Conservation (phyloP, 2,797 vertebrate species). For the Pseudotriccus pelzelni region DNA sequence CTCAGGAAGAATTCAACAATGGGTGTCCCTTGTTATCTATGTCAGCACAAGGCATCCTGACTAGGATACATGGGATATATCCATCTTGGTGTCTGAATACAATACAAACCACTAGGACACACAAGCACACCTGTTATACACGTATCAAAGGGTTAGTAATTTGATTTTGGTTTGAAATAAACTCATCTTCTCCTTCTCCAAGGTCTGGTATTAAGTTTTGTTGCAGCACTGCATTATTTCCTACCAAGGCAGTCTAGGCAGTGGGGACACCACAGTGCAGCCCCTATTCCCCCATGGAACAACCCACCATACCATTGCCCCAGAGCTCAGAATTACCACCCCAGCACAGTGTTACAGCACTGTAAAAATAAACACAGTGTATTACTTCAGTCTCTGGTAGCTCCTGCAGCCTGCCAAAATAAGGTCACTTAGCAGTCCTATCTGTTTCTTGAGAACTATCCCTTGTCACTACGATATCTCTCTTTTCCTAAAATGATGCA, state of each 20-base stretch:
- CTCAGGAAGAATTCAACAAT: neutral
- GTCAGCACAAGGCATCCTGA: neutral
- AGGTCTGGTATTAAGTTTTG: neutral
- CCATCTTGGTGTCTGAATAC: neutral
- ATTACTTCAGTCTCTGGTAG: neutral
- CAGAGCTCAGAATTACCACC: neutral
- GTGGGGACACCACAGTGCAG: neutral
- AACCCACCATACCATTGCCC: neutral
- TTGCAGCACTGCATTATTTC: neutral
- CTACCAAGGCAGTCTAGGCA: neutral
- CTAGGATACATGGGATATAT: neutral
- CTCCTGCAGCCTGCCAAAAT: neutral
- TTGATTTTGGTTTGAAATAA: neutral
- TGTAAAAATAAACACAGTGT: too few relatives aligned
- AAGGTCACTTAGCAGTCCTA: neutral
- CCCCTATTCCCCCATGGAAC: neutral
- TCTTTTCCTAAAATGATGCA: neutral
- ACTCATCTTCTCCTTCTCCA: neutral
- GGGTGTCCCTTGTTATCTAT: neutral
- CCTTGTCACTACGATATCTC: neutral
- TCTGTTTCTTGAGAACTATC: neutral
- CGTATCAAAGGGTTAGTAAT: neutral
- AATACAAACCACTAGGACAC: neutral
- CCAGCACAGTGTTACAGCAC: neutral
- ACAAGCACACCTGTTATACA: neutral